Evolutionary conservation across 2,888 invertebrate genomes (phyloP), one percentile per base, ranked within the genome.

Genomic region (Sussaba pulchella): DNA sequence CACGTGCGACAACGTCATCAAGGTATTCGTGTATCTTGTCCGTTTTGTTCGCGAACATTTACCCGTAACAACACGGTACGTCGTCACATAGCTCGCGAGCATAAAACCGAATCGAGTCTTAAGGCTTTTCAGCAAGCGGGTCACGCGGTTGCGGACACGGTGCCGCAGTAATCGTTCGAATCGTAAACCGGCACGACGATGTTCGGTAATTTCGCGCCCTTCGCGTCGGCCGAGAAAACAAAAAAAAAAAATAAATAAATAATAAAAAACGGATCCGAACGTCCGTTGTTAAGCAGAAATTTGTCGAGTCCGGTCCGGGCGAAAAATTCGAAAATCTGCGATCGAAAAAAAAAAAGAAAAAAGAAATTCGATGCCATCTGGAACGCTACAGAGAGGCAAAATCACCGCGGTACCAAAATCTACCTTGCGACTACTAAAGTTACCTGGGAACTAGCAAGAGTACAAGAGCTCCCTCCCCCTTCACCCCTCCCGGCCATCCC

Each of bases 11-110:
- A 98, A 92, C 96, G 97, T 91, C 97, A 98, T 93, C 97, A 98
- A 93, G 97, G 98, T 87, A 98, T 98, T 89, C 95, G 98, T 71
- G 97, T 98, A 91, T 97, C 97, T 73, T 98, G 98, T 92, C 97
- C 97, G 79, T 97, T 96, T 93, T 98, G 98, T 93, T 94, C 96
- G 90, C 96, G 97, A 89, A 98, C 97, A 57, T 98, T 98, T 93
- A 98, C 98, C 86, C 95, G 98, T 89, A 98, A 98, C 94, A 98
- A 98, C 93, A 98, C 97, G 36, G 97, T 98, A 89, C 95, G 98
- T 82, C 95, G 97, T 83, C 98, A 98, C 92, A 97, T 98, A 92
- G 97, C 97, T 39, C 95, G 98, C 87, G 97, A 98, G 93, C 97
- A 97, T 89, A 97, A 97, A 93, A 95, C 96, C 88, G 95, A 95